phyloP scores from a whole-genome alignment of 2,888 invertebrate genomes.

The Aproaerema taeniolella region DNA sequence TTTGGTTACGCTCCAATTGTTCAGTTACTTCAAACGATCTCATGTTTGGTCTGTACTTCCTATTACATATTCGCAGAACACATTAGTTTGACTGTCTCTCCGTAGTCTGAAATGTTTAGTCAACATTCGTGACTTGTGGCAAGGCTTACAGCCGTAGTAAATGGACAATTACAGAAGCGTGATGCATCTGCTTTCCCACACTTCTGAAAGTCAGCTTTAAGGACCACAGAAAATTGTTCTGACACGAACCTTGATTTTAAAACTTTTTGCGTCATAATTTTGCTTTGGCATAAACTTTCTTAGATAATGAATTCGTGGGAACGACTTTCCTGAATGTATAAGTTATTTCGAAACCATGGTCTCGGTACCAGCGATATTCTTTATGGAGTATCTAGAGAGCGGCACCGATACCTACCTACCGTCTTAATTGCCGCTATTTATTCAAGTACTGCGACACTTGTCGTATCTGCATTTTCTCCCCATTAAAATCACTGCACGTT shows the following conservation, averaged over 20 bases:
- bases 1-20: slow-evolving; percentile 35
- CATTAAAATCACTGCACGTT: slow-evolving; percentile 28
- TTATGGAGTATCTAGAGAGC: slow-evolving; percentile 24
- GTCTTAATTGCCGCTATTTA: slow-evolving; percentile 23
- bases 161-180: slow-evolving; percentile 32
- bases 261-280: slow-evolving; percentile 2
- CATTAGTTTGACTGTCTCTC: too few species aligned
- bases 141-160: slow-evolving; percentile 24
- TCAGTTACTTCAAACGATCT: slow-evolving; percentile 29
- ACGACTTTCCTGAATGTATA: slow-evolving; percentile 16
- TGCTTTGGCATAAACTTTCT: slow-evolving; percentile 3
- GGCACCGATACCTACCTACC: slow-evolving; percentile 22
- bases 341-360: slow-evolving; percentile 20
- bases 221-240: slow-evolving; percentile 18
- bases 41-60: too few species aligned
- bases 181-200: slow-evolving; percentile 24
- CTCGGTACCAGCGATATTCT: slow-evolving; percentile 17
- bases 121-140: slow-evolving; percentile 26
- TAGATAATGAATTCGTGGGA: slow-evolving; percentile 13
- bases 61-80: too few species aligned
- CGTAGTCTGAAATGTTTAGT: too few species aligned
- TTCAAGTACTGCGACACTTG: slow-evolving; percentile 31
- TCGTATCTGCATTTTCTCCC: slow-evolving; percentile 28
- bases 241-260: slow-evolving; percentile 17
- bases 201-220: slow-evolving; percentile 20